Evolutionary conservation across 2,113 vertebrate species (phyloP).

Genomic region (Rhinolophus ferrumequinum): DNA sequence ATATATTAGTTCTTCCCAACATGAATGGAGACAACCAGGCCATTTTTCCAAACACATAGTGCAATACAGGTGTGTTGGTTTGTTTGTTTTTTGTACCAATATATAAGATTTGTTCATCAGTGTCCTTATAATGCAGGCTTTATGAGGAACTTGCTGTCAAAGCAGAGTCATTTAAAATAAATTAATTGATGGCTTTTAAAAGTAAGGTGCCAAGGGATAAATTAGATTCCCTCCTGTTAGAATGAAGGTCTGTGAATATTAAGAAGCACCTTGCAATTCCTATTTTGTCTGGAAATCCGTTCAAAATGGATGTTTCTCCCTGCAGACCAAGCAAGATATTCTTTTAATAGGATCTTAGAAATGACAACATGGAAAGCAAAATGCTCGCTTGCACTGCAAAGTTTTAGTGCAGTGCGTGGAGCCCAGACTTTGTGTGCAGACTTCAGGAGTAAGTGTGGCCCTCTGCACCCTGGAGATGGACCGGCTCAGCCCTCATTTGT

Average conservation of each 20-base stretch:
- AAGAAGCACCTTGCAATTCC: constrained; percentile 51
- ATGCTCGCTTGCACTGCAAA: background rate
- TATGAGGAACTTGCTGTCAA: background rate
- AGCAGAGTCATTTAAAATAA: constrained; percentile 71
- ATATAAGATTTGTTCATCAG: background rate
- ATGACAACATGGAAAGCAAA: background rate
- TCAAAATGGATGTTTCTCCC: background rate
- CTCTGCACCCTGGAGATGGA: background rate
- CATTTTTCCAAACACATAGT: background rate
- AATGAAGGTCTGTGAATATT: constrained; percentile 66
- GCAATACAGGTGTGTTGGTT: background rate
- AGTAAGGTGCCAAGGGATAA: constrained; percentile 34
- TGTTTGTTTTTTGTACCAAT: background rate
- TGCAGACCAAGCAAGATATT: background rate
- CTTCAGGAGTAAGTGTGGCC: background rate
- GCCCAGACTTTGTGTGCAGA: background rate
- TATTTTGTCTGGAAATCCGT: constrained; percentile 35
- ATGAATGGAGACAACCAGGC: background rate
- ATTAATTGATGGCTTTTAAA: constrained; percentile 71
- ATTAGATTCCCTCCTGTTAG: constrained; percentile 61
- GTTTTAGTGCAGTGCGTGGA: background rate
- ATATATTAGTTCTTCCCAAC: background rate
- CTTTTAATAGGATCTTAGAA: background rate
- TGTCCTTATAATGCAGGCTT: background rate
- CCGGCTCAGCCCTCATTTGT: background rate